Evolutionary conservation across 2,888 invertebrate genomes (phyloP), one percentile per base, ranked within the genome.

Genomic region (Tupiocoris notatus): DNA sequence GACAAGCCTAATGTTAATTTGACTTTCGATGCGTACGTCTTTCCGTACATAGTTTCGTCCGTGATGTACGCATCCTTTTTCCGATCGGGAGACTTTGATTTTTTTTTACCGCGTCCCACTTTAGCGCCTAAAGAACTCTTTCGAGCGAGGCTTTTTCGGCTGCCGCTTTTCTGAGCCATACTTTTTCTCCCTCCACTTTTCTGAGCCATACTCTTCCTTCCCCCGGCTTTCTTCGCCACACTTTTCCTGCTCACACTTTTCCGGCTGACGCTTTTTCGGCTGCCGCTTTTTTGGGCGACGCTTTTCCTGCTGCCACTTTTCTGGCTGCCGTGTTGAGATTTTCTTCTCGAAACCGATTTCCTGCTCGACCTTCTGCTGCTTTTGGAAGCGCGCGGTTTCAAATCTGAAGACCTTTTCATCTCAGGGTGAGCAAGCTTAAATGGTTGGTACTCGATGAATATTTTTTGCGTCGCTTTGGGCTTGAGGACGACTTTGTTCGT

Each of bases 11-110:
- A 22, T 65, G 64, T 65, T 0, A 75, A 57, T 7, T 65, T 54
- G n/a, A 75, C 59, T 75, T 75, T 75, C 24, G 64, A 24, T 16
- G 23, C 64, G 65, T 61, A 65, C 6, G 75, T 75, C 18, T 75
- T 64, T 20, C 56, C 2, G 59, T 56, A 75, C 61, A 59, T 75
- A 7, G 23, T 54, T 18, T 73, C 63, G 6, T 73, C 73, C 2
- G 62, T 21, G 54, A 73, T 63, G 73, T 73, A 73, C 59, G 58
- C 70, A 18, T 59, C 23, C 17, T 23, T 61, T 56, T 67, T 67
- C n/a, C 18, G 9, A 2, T 18, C 17, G 24, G 18, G 1, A 2
- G 16, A 58, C 24, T 59, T 70, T n/a, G 17, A 1, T 6, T 12
- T 21, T 22, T 54, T 56, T n/a, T 54, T 22, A n/a, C 54, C 66